These are phyloP conservation scores for Entelurus aequoreus DNA, from an alignment of 2,113 vertebrate genomes.

Conservation along the genomic window DNA sequence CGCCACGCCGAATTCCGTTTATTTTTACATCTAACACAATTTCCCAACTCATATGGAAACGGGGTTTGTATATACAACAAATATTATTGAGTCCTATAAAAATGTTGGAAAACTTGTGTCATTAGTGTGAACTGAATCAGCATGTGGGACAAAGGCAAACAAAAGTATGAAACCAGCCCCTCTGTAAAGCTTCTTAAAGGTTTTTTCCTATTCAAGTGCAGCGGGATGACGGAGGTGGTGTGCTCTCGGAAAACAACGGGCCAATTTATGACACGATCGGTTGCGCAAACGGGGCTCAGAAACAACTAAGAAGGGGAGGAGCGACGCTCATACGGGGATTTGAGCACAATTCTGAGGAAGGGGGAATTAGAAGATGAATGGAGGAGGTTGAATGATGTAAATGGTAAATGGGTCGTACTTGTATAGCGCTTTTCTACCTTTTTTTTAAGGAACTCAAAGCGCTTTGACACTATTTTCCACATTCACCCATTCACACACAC, in stretches of 20 bases:
- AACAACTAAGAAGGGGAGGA: not conserved
- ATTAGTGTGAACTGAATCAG: not conserved
- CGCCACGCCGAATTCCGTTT: no score
- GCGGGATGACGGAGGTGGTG: constrained; percentile 9
- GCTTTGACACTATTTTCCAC: no score
- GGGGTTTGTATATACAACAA: not conserved
- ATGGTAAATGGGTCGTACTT: no score
- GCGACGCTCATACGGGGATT: constrained; percentile 29
- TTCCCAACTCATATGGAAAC: no score
- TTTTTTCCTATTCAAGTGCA: constrained; percentile 6
- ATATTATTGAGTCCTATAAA: not conserved
- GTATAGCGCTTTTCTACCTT: no score
- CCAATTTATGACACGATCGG: constrained; percentile 52
- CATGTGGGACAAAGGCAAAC: constrained; percentile 1
- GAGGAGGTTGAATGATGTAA: constrained; percentile 3
- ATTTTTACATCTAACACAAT: no score
- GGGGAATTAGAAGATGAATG: not conserved
- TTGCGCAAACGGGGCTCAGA: constrained; percentile 39
- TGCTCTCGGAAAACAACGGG: constrained; percentile 43
- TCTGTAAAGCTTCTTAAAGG: constrained; percentile 52
- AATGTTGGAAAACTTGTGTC: not conserved
- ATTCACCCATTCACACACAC: no score
- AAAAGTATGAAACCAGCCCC: constrained; percentile 14
- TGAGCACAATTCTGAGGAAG: constrained; percentile 13
- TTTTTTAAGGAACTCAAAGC: no score